Percentiles rank a stretch among this genome's conserved stretches.
Evolutionary conservation across 2,888 invertebrate species (phyloP).

Genomic region (Blomia tropicalis): DNA sequence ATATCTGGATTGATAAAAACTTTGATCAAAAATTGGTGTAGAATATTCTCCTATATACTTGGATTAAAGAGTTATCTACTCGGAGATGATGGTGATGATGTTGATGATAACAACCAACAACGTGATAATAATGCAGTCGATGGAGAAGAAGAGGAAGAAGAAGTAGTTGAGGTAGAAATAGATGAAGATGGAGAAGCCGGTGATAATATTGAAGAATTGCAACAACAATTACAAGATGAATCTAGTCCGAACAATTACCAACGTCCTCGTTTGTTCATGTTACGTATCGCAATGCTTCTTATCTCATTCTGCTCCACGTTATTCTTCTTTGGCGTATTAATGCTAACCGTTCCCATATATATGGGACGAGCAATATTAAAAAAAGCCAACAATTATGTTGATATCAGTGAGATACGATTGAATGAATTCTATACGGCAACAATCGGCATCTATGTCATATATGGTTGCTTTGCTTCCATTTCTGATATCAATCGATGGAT

Average conservation of each 20-base stretch:
- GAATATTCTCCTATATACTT: constrained; percentile 60
- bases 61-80: constrained; percentile 77
- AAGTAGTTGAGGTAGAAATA: background rate
- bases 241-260: constrained; percentile 3
- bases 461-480: constrained; percentile 81
- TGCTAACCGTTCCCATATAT: constrained; percentile 32
- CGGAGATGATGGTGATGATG: constrained; percentile 44
- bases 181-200: background rate
- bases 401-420: constrained; percentile 50
- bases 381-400: constrained; percentile 44
- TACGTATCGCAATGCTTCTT: constrained; percentile 18
- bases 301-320: constrained; percentile 19
- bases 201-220: background rate
- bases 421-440: constrained; percentile 94
- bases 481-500: constrained; percentile 64
- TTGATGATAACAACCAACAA: constrained; percentile 23
- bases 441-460: constrained; percentile 78
- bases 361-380: constrained; percentile 73
- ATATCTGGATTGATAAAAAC: constrained; percentile 76
- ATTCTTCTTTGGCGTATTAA: constrained; percentile 21
- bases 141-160: constrained; percentile 7
- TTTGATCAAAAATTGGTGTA: constrained; percentile 70
- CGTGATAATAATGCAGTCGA: constrained; percentile 3
- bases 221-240: background rate
- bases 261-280: constrained; percentile 17